Evolutionary conservation across 2,888 invertebrate species (phyloP).

Genomic region (Myopa testacea): DNA sequence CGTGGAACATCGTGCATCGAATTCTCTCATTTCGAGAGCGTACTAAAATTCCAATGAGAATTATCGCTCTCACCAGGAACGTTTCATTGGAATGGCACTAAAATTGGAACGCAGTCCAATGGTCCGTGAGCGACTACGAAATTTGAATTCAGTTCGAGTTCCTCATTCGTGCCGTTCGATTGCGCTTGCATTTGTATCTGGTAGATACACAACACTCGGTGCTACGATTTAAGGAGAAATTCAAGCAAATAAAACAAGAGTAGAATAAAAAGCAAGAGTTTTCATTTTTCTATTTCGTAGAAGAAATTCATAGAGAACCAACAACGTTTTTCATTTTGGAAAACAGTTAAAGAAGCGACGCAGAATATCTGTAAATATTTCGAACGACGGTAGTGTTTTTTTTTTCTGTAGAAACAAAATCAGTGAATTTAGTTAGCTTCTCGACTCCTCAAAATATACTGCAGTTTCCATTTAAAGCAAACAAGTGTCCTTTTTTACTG

Average conservation of each 20-base stretch:
- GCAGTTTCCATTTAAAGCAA: conserved; percentile 24
- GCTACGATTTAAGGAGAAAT: conserved; percentile 44
- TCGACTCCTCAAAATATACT: conserved; percentile 17
- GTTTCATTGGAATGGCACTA: too few species aligned
- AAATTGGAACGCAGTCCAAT: too few species aligned
- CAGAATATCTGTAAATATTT: not conserved
- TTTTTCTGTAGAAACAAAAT: conserved; percentile 2
- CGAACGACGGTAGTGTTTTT: conserved; percentile 25
- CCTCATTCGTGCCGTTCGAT: conserved; percentile 54
- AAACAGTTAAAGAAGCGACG: conserved; percentile 23
- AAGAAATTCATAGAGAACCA: conserved; percentile 39
- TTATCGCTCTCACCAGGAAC: too few species aligned
- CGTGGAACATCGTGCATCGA: too few species aligned
- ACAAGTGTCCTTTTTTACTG: conserved; percentile 42
- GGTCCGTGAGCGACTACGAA: conserved; percentile 34
- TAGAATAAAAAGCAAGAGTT: conserved; percentile 17
- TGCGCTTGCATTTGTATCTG: conserved; percentile 46
- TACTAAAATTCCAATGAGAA: too few species aligned
- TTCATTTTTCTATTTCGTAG: conserved; percentile 43
- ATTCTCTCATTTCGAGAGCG: too few species aligned
- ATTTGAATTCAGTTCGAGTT: conserved; percentile 54
- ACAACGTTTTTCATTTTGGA: conserved; percentile 35
- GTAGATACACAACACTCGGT: conserved; percentile 42
- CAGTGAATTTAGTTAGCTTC: not conserved
- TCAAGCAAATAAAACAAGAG: conserved; percentile 34